Conservation (phyloP, 2,888 invertebrate species). For the Agonopterix alstromeriana region DNA sequence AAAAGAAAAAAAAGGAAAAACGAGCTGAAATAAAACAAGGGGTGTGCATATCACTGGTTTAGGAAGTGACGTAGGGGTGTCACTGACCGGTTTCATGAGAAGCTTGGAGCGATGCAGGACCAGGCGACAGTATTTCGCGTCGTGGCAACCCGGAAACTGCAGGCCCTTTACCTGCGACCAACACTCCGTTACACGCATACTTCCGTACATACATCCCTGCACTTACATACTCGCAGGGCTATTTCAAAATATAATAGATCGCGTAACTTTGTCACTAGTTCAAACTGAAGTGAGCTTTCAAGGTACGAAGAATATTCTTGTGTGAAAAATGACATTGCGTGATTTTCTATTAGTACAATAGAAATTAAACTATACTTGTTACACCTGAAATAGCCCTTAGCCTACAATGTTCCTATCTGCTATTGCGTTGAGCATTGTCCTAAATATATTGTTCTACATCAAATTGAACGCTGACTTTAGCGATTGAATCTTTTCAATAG, state of each 20-base stretch:
- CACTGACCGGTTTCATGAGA: slow-evolving; percentile 97
- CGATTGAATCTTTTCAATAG: too few relatives aligned
- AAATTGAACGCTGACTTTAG: too few relatives aligned
- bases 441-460: too few relatives aligned
- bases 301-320: too few relatives aligned
- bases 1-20: slow-evolving; percentile 19
- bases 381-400: too few relatives aligned
- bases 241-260: background rate
- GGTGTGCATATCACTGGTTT: slow-evolving; percentile 36
- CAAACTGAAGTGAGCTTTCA: background rate
- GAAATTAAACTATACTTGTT: too few relatives aligned
- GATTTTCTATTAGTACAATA: too few relatives aligned
- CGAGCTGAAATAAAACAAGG: slow-evolving; percentile 31
- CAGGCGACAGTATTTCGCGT: slow-evolving; percentile 96
- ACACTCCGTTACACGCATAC: slow-evolving; percentile 48
- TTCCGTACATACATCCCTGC: slow-evolving; percentile 28
- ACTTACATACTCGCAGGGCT: slow-evolving; percentile 9
- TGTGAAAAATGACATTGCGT: too few relatives aligned
- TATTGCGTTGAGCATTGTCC: too few relatives aligned
- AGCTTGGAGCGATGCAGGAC: slow-evolving; percentile 97
- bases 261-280: background rate
- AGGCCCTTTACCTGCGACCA: slow-evolving; percentile 94
- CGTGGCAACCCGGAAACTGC: slow-evolving; percentile 97
- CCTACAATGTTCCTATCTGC: too few relatives aligned
- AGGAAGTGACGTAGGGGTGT: slow-evolving; percentile 41